These are phyloP conservation scores for Bradysia coprophila DNA, from an alignment of 1,140 invertebrate species.

Conservation along the genomic window DNA sequence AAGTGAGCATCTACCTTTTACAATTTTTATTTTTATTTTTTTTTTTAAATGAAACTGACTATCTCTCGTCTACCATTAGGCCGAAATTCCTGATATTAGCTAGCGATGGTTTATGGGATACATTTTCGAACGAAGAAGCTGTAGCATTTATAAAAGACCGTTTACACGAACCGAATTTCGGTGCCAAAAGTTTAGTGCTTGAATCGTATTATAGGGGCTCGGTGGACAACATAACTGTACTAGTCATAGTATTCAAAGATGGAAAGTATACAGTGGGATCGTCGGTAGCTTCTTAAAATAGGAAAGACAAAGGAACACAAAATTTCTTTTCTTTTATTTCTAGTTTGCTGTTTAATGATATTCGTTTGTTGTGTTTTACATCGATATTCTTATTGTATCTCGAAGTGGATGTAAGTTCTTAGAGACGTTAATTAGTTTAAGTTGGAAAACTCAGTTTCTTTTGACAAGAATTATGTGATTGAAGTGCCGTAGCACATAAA, in stretches of 20 bases:
- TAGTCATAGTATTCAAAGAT: conserved; percentile 72
- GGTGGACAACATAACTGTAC: conserved; percentile 87
- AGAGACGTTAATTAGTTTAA: no score
- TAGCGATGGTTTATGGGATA: conserved; percentile 93
- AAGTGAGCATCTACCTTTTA: conserved; percentile 24
- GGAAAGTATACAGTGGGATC: conserved; percentile 16
- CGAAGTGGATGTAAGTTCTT: no score
- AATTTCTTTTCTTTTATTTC: no score
- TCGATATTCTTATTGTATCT: no score
- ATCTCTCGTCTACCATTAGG: conserved; percentile 9
- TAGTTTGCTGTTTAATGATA: no score
- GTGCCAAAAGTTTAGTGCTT: conserved; percentile 73
- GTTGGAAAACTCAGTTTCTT: no score
- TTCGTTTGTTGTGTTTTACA: no score
- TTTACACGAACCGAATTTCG: conserved; percentile 66
- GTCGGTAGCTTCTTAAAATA: no score
- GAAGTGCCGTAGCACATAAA: no score
- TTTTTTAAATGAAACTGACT: not conserved
- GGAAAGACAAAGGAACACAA: no score
- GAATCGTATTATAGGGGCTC: conserved; percentile 86
- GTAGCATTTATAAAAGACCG: conserved; percentile 68
- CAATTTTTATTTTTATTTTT: not conserved
- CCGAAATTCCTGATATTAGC: conserved; percentile 83
- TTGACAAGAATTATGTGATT: no score
- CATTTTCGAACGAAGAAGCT: conserved; percentile 85